Evolutionary conservation across 2,797 vertebrate species (phyloP), one percentile per base, ranked within the genome.

Genomic region (Hypotaenidia okinawae): DNA sequence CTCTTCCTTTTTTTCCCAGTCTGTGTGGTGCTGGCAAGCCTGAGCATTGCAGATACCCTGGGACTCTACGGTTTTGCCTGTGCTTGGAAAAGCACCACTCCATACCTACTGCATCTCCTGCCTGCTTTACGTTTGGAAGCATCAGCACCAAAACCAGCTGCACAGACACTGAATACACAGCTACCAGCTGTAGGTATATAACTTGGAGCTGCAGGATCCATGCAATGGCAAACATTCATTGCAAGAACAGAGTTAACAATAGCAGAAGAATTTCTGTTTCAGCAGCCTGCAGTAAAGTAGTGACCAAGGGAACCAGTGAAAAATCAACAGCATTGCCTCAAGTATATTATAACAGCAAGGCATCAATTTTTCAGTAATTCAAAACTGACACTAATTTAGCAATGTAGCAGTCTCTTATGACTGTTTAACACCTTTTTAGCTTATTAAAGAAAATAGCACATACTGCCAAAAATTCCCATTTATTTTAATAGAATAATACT

Each of bases 341-440:
- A 77, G 41, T 39, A 10, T 84, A 94, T 91, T 39, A 32, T 51
- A 92, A 77, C 5, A 93, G 37, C 61, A 80, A 69, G 37, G 27
- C 75, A 83, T 77, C 3, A 0, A 3, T 15, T 61, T 64, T 63
- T 78, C 10, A 17, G n/a, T 67, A 66, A 74, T 84, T 88, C 57
- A 89, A 41, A 82, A 13, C 33, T 57, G 41, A 70, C 10, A 58
- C 32, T 70, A 58, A 57, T 70, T 82, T 69, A 90, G 67, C 77
- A 49, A 5, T 33, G 75, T 47, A 22, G 61, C 75, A 68, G 58
- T 33, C 57, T 79, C 74, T 94, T 58, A 51, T 62, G 79, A 87
- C 68, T 82, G 52, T 86, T 77, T 90, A 87, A 85, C 81, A 91
- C 70, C n/a, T 87, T 95, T 54, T 64, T 77, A 76, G 67, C 72